Percentiles rank a stretch among this genome's conserved stretches.
phyloP scores from a whole-genome alignment of 2,888 invertebrate species.

The Aplocera efformata region DNA sequence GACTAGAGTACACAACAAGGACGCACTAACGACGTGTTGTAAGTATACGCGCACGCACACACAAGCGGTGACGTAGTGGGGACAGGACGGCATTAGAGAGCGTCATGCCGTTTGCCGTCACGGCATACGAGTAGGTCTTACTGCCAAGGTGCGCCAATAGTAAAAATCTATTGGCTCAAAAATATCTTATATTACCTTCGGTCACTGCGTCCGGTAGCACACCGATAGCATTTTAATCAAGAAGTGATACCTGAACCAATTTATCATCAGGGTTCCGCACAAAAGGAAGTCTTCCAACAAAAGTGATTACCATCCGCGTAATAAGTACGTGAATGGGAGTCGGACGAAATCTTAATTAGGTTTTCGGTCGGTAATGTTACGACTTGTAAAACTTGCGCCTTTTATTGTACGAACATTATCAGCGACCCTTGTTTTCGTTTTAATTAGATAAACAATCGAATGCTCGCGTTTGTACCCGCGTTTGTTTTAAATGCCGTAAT shows the following conservation, averaged over 20 bases:
- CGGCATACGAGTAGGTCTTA: no score
- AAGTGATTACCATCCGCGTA: slow-evolving; percentile 54
- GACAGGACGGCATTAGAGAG: no score
- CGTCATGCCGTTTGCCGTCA: no score
- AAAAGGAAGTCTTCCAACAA: slow-evolving; percentile 43
- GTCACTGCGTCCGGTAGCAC: slow-evolving; percentile 1
- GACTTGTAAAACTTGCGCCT: slow-evolving; percentile 37
- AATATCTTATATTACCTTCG: no score
- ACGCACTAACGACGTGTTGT: no score
- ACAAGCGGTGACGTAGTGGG: no score
- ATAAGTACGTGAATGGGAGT: slow-evolving; percentile 48
- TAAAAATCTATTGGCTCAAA: no score
- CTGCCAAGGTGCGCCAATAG: no score
- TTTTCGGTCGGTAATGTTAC: slow-evolving; percentile 33
- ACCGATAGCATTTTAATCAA: slow-evolving; percentile 34
- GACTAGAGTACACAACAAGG: no score
- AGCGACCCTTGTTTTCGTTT: slow-evolving; percentile 29
- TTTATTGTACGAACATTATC: slow-evolving; percentile 37
- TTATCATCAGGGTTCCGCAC: slow-evolving; percentile 45
- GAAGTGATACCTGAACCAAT: slow-evolving; percentile 38
- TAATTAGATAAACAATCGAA: slow-evolving; percentile 30
- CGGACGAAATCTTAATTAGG: slow-evolving; percentile 51
- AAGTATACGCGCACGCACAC: no score
- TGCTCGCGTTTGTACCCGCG: slow-evolving; percentile 13
- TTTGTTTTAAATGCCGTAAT: slow-evolving; percentile 11